Conservation (phyloP, 2,113 vertebrate genomes). For the Lepisosteus oculatus region DNA sequence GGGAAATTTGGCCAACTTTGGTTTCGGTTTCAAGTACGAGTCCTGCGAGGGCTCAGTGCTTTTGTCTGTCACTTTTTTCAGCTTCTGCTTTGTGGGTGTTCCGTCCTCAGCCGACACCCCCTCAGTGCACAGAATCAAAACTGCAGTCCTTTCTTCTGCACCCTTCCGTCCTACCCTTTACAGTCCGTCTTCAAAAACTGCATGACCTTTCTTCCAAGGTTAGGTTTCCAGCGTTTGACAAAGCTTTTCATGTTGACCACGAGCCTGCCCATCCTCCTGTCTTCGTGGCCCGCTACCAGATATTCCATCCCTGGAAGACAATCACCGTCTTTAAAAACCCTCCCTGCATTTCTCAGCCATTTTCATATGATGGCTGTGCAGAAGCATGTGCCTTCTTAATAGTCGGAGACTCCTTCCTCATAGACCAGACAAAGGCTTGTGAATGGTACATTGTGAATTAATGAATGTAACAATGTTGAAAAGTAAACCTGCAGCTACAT, state of each 20-base stretch:
- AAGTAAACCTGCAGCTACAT: too few species aligned
- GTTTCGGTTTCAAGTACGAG: constrained; percentile 11
- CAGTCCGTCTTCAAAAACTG: constrained; percentile 85
- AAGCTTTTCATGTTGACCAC: constrained; percentile 97
- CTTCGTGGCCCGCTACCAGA: constrained; percentile 87
- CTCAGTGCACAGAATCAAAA: constrained; percentile 38
- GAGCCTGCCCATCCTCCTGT: constrained; percentile 76
- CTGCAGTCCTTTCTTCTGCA: constrained; percentile 12
- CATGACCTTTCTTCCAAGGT: constrained; percentile 82
- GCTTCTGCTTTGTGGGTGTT: constrained; percentile 56
- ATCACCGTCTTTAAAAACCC: neutral
- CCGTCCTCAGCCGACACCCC: constrained; percentile 24
- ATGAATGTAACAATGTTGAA: too few species aligned
- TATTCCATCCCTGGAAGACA: constrained; percentile 78
- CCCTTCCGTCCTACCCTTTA: constrained; percentile 58
- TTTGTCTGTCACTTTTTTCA: constrained; percentile 59
- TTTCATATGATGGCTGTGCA: too few species aligned
- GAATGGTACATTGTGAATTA: too few species aligned
- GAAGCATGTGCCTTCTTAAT: too few species aligned
- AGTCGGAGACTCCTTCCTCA: too few species aligned
- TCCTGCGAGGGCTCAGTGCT: constrained; percentile 40
- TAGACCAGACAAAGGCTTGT: too few species aligned
- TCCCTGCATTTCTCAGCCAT: too few species aligned
- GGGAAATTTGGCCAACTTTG: neutral
- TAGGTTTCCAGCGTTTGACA: constrained; percentile 88